Percentiles rank a stretch among this genome's conserved stretches.
These are phyloP conservation scores for Anoplopoma fimbria DNA, from an alignment of 2,113 vertebrate genomes.

Conservation along the genomic window DNA sequence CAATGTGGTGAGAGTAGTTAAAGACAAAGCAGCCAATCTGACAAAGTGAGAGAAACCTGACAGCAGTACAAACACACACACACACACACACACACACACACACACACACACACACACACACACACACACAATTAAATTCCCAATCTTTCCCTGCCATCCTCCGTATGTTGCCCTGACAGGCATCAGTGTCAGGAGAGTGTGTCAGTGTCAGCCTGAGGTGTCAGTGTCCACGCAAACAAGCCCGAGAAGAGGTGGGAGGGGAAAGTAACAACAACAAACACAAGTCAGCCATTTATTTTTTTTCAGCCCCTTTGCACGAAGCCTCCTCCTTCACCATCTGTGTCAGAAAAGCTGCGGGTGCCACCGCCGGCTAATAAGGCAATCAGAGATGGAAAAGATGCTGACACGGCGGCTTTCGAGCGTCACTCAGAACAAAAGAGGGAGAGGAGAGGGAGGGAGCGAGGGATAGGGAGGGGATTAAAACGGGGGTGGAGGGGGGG, in stretches of 20 bases:
- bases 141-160: constrained; percentile 62
- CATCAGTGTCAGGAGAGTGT: constrained; percentile 80
- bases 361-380: constrained; percentile 87
- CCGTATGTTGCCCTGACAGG: constrained; percentile 79
- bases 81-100: constrained; percentile 35
- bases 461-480: constrained; percentile 76
- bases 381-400: constrained; percentile 88
- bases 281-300: constrained; percentile 74
- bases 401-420: constrained; percentile 85
- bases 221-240: constrained; percentile 85
- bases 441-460: constrained; percentile 66
- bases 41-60: constrained; percentile 71
- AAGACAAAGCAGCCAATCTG: constrained; percentile 68
- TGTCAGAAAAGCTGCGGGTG: constrained; percentile 83
- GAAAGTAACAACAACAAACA: constrained; percentile 78
- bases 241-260: constrained; percentile 65
- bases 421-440: constrained; percentile 86
- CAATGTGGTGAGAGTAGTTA: constrained; percentile 55
- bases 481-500: constrained; percentile 65
- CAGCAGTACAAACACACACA: constrained; percentile 63
- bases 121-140: constrained; percentile 55
- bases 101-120: constrained; percentile 20
- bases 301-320: constrained; percentile 4
- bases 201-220: constrained; percentile 81
- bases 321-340: constrained; percentile 80